These are phyloP conservation scores for Pseudomugil tenellus DNA, from an alignment of 2,797 vertebrate genomes.

Conservation along the genomic window DNA sequence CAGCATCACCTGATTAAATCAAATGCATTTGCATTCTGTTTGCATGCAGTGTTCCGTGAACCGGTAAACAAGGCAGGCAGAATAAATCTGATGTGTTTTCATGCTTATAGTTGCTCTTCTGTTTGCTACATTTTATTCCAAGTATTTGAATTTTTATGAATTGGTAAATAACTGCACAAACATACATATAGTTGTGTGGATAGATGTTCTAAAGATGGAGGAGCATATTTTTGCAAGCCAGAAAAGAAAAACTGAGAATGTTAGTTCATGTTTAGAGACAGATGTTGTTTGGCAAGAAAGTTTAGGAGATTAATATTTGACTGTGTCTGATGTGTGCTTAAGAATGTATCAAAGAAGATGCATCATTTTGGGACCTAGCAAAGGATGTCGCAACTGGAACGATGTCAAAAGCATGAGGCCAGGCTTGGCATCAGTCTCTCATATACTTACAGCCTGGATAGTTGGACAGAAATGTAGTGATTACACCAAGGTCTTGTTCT, in stretches of 20 bases:
- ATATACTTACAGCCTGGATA: slow-evolving; percentile 49
- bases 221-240: slow-evolving; percentile 48
- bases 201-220: slow-evolving; percentile 68
- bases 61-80: slow-evolving; percentile 87
- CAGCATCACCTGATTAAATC: slow-evolving; percentile 90
- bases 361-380: slow-evolving; percentile 66
- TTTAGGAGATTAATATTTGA: slow-evolving; percentile 78
- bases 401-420: slow-evolving; percentile 66
- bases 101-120: slow-evolving; percentile 84
- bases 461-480: slow-evolving; percentile 50
- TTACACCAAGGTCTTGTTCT: slow-evolving; percentile 62
- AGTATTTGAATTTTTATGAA: slow-evolving; percentile 87
- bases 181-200: slow-evolving; percentile 59
- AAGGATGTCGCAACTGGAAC: slow-evolving; percentile 68
- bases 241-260: slow-evolving; percentile 62
- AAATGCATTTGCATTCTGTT: slow-evolving; percentile 89
- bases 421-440: slow-evolving; percentile 63
- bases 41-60: slow-evolving; percentile 88
- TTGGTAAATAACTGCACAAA: slow-evolving; percentile 82
- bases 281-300: slow-evolving; percentile 77
- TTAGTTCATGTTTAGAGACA: slow-evolving; percentile 73
- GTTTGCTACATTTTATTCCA: slow-evolving; percentile 86
- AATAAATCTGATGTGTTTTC: slow-evolving; percentile 89
- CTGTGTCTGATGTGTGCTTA: slow-evolving; percentile 80
- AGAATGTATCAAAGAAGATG: slow-evolving; percentile 79